Base-by-base conservation (phyloP, 2,113 vertebrate genomes). In the Chaetodon trifascialis region DNA sequence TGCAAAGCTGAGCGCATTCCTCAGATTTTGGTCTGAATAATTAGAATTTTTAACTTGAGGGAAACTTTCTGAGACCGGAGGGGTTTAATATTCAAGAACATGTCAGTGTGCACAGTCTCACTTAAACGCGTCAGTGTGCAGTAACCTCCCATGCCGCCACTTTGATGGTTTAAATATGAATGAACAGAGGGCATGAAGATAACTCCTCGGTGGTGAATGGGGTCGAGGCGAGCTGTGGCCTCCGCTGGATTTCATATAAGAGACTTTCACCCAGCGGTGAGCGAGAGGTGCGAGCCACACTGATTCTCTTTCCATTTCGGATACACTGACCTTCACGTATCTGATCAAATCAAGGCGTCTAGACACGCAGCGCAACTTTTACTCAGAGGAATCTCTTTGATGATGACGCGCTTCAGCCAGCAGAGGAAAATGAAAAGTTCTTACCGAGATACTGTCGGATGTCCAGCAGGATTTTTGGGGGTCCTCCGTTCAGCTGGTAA, bases 391-490 rank as follows among this genome's bases (percentile, higher is more conserved):
- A 73, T 58, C 19, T 54, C 36, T 64, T 42, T 46, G 46, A 58
- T 51, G 34, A 11, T 55, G 71, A 86, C 71, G 72, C 63, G 58
- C 71, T 60, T 11, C 68, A 40, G 71, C 62, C 75, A 62, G 67
- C 47, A 49, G 23, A 23, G 2, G 19, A 58, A 55, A 55, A 76
- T 15, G 38, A 62, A 85, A 84, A 86, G 84, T 78, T 87, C 98
- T 97, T 96, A 99, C 98, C 98, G 91, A 99, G 94, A 91, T 97
- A 99, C 90, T 96, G 97, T 83, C 97, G 95, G 89, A 99, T 94
- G 92, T 98, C 96, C 88, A 97, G 94, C 85, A 99, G 95, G 92
- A 99, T 96, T 92, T 93, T 95, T 58, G 98, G 97, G 60, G 97
- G 96, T 78, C 97, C 98, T 84, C 97, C 97, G 94, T 97, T 96